Conservation (phyloP, 2,888 invertebrate genomes). For the Automeris io region DNA sequence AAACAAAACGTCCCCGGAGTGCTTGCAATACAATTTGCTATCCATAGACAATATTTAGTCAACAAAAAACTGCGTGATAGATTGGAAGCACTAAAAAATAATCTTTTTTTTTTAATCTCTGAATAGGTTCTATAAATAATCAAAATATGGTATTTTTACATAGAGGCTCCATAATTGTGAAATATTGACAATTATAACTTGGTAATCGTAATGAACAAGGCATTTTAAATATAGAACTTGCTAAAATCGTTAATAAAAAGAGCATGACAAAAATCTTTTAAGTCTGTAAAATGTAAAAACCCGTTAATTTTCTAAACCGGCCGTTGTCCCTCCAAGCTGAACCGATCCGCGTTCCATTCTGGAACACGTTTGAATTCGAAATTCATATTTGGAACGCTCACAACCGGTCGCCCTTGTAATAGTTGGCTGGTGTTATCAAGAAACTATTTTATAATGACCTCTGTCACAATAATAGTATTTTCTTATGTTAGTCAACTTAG, state of each 20-base stretch:
- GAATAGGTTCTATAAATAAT: too few relatives aligned
- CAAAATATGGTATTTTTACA: too few relatives aligned
- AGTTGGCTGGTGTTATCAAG: conserved; percentile 74
- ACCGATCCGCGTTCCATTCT: conserved; percentile 44
- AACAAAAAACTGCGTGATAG: too few relatives aligned
- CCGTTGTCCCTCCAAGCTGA: conserved; percentile 13
- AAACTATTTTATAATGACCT: conserved; percentile 39
- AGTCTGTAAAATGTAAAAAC: conserved; percentile 5
- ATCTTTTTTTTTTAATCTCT: too few relatives aligned
- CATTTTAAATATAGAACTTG: too few relatives aligned
- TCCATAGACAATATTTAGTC: too few relatives aligned
- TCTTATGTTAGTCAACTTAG: conserved; percentile 27
- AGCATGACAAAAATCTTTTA: neutral
- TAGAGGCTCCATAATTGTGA: too few relatives aligned
- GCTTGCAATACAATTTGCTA: too few relatives aligned
- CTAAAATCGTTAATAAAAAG: neutral
- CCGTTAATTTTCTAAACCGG: conserved; percentile 13
- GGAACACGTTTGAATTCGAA: conserved; percentile 68
- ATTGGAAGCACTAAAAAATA: too few relatives aligned
- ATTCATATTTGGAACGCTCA: conserved; percentile 70
- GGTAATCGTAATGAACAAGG: too few relatives aligned
- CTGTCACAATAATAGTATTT: conserved; percentile 33
- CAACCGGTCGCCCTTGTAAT: conserved; percentile 76
- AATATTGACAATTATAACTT: too few relatives aligned
- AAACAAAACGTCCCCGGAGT: too few relatives aligned